A percentile compares a stretch with the other conserved stretches of the same genome.
These are phyloP conservation scores for Drosophila guanche DNA, from an alignment of 1,140 invertebrate genomes.

Conservation along the genomic window DNA sequence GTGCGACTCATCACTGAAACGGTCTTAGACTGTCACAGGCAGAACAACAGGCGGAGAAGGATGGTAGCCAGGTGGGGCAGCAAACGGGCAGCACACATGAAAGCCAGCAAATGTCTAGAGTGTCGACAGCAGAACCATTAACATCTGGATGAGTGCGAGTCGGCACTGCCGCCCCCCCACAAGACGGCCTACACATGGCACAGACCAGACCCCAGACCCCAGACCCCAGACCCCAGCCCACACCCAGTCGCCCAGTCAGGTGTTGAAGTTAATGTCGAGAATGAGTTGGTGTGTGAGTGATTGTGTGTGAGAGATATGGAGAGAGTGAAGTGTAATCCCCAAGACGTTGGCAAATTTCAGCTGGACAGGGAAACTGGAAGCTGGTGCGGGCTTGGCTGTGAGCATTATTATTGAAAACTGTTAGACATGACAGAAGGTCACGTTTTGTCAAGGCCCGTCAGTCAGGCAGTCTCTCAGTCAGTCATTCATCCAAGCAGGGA, in stretches of 20 bases:
- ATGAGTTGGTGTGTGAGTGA: constrained; percentile 3
- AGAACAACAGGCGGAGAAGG: background rate
- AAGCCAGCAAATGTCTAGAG: constrained; percentile 62
- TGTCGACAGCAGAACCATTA: constrained; percentile 76
- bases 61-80: constrained; percentile 17
- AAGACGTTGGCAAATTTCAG: constrained; percentile 35
- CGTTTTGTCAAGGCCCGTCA: constrained; percentile 56
- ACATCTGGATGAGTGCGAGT: constrained; percentile 54
- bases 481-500: constrained; percentile 37
- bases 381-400: constrained; percentile 7
- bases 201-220: background rate
- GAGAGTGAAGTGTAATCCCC: constrained; percentile 55
- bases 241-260: constrained; percentile 28
- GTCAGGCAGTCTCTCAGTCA: constrained; percentile 10
- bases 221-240: background rate
- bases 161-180: background rate
- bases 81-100: constrained; percentile 48
- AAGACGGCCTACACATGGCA: too few species aligned
- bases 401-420: constrained; percentile 77
- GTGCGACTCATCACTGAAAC: constrained; percentile 28
- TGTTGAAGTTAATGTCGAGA: constrained; percentile 62
- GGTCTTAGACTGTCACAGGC: constrained; percentile 5
- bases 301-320: background rate
- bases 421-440: constrained; percentile 75
- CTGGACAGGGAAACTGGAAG: constrained; percentile 4